Conservation (phyloP, 2,113 vertebrate genomes). For the Myotis davidii region DNA sequence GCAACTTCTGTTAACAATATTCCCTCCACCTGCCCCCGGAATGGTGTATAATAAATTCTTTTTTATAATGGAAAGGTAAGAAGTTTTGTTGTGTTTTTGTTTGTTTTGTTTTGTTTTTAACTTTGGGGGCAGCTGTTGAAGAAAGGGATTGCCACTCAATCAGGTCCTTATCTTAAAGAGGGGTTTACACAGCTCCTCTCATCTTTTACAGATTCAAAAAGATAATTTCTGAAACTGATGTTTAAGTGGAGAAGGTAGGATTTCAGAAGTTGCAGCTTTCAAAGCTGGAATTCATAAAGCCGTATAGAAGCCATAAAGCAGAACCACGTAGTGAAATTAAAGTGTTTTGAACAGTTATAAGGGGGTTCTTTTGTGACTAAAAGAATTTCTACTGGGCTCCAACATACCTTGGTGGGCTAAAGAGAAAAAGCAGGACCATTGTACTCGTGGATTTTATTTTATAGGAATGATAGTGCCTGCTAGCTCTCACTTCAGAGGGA, state of each 20-base stretch:
- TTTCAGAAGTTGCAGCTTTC: conserved; percentile 60
- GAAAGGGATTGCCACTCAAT: background rate
- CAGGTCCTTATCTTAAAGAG: conserved; percentile 12
- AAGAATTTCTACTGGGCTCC: conserved; percentile 22
- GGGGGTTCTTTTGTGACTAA: conserved; percentile 2
- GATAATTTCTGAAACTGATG: conserved; percentile 64
- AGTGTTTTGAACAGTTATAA: conserved; percentile 30
- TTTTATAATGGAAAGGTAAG: conserved; percentile 16
- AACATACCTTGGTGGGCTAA: background rate
- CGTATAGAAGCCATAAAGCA: background rate
- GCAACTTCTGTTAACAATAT: background rate
- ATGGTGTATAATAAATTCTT: background rate
- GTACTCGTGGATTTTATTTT: conserved; percentile 26
- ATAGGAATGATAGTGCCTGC: background rate
- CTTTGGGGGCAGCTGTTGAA: background rate
- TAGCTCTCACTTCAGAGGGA: conserved; percentile 39
- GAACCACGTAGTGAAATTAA: conserved; percentile 11
- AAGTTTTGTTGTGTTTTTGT: background rate
- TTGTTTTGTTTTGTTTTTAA: too few species aligned
- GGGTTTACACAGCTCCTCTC: conserved; percentile 56
- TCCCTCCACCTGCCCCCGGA: background rate
- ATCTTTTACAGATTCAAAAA: conserved; percentile 64
- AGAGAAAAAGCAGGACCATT: conserved; percentile 22
- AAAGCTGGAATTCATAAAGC: conserved; percentile 53
- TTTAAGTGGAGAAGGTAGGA: conserved; percentile 54